These are phyloP conservation scores for Scolanthus callimorphus DNA, from an alignment of 92 coral and sea anemone species.

Conservation along the genomic window DNA sequence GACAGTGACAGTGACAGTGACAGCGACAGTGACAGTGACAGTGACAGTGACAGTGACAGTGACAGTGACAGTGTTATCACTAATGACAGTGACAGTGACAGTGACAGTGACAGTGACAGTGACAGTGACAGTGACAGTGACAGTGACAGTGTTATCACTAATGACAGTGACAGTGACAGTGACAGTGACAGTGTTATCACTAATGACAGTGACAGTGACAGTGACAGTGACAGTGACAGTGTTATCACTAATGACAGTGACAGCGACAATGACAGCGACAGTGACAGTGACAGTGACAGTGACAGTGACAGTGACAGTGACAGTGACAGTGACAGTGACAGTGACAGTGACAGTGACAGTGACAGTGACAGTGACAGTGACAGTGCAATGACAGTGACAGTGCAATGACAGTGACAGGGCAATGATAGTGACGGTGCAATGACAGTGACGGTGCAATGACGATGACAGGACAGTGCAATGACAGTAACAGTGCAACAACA, in stretches of 20 bases:
- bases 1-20: slow-evolving; percentile 23
- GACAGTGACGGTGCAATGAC: neutral
- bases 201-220: slow-evolving; percentile 18
- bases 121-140: neutral
- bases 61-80: too few relatives aligned
- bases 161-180: neutral
- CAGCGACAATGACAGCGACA: slow-evolving; percentile 27
- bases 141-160: too few relatives aligned
- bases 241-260: too few relatives aligned
- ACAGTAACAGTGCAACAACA: neutral
- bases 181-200: too few relatives aligned
- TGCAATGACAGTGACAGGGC: too few relatives aligned
- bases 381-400: too few relatives aligned
- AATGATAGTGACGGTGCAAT: too few relatives aligned
- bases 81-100: slow-evolving; percentile 1
- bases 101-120: neutral
- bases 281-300: slow-evolving; percentile 36
- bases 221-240: slow-evolving; percentile 32
- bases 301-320: slow-evolving; percentile 32
- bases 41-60: slow-evolving; percentile 1
- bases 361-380: too few relatives aligned
- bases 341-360: slow-evolving; percentile 29
- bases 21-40: slow-evolving; percentile 25
- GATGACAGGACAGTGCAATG: neutral
- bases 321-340: slow-evolving; percentile 22